These are phyloP conservation scores for Mixornis gularis DNA, from an alignment of 2,113 vertebrate genomes.

Conservation along the genomic window DNA sequence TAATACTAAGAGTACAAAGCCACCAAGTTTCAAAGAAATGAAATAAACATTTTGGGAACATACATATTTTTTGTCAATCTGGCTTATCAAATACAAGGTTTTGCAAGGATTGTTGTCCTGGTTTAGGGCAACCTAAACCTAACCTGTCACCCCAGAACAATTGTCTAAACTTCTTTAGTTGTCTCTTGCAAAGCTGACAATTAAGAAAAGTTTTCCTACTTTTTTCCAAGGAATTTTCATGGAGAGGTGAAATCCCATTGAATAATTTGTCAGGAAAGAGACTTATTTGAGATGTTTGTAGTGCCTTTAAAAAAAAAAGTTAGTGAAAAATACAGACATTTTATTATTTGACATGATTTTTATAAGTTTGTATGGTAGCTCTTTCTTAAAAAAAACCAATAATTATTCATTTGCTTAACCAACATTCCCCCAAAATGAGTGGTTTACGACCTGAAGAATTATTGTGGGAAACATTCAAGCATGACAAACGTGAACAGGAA, in stretches of 20 bases:
- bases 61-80: background rate
- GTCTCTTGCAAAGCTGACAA: background rate
- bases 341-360: background rate
- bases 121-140: too few relatives aligned
- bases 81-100: background rate
- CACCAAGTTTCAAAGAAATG: background rate
- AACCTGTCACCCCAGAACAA: too few relatives aligned
- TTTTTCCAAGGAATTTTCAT: background rate
- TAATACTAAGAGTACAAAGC: background rate
- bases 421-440: background rate
- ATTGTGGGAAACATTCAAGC: background rate
- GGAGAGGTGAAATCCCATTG: background rate
- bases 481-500: background rate
- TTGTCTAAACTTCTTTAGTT: background rate
- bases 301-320: background rate
- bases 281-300: background rate
- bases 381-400: background rate
- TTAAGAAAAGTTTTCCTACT: background rate
- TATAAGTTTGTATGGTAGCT: background rate
- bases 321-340: background rate
- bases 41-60: background rate
- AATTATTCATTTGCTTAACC: background rate
- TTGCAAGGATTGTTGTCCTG: background rate
- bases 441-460: background rate
- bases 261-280: background rate